Percentiles rank a stretch among this genome's conserved stretches.
These are phyloP conservation scores for Varecia variegata DNA, from an alignment of 2,797 vertebrate species.

Conservation along the genomic window DNA sequence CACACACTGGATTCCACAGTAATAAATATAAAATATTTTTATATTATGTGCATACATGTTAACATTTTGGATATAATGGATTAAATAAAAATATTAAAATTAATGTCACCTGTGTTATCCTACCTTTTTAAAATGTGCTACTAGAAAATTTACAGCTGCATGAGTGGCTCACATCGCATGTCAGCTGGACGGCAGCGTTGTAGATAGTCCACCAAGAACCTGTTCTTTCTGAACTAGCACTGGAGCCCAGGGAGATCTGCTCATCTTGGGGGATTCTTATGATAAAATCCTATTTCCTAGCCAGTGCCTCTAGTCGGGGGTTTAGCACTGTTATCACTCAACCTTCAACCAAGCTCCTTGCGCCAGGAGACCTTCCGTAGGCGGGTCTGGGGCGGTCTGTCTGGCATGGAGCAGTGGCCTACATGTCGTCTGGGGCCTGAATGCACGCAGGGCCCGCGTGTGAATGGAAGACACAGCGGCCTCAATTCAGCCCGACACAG, in stretches of 20 bases:
- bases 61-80: neutral
- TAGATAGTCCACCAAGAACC: neutral
- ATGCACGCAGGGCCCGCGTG: neutral
- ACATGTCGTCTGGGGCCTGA: neutral
- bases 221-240: no score
- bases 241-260: neutral
- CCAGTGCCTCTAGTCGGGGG: neutral
- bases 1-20: neutral
- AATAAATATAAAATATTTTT: neutral
- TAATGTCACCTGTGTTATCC: neutral
- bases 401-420: neutral
- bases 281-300: neutral
- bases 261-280: neutral
- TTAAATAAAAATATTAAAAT: neutral
- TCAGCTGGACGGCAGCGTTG: fast-evolving
- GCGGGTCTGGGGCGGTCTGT: neutral
- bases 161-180: neutral
- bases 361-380: neutral
- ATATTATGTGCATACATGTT: neutral
- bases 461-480: neutral
- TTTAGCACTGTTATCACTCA: neutral
- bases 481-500: slow-evolving; percentile 22
- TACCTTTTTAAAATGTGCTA: neutral
- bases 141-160: neutral
- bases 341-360: slow-evolving; percentile 41